Evolutionary conservation across 2,113 vertebrate genomes (phyloP).

Genomic region (Puffinus mauretanicus): DNA sequence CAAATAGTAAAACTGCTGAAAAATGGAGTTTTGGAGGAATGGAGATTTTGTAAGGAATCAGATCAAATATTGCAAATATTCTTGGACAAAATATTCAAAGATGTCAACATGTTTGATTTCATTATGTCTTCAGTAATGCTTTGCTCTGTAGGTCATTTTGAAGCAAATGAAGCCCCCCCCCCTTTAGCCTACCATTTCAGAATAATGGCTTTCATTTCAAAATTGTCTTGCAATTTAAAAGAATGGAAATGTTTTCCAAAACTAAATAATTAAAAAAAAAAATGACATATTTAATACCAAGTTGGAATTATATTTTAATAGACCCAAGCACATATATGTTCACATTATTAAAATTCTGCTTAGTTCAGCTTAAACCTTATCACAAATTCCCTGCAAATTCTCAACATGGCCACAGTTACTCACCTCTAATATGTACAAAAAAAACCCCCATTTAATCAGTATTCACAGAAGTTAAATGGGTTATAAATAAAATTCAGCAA

Average conservation of each 20-base stretch:
- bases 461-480: background rate
- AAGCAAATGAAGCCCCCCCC: rapidly evolving
- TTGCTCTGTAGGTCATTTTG: background rate
- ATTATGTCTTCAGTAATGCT: background rate
- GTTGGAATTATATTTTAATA: background rate
- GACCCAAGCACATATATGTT: background rate
- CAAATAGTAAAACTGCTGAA: background rate
- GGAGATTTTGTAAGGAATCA: background rate
- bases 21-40: background rate
- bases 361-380: background rate
- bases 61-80: background rate
- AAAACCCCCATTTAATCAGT: background rate
- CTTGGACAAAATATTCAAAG: background rate
- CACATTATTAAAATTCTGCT: background rate
- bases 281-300: background rate
- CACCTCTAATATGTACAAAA: background rate
- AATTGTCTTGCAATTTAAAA: background rate
- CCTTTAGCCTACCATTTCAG: background rate
- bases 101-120: background rate
- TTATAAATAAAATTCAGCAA: background rate
- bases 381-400: background rate
- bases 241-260: background rate
- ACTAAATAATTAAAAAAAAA: background rate
- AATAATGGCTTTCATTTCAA: background rate
- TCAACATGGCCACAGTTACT: background rate